A percentile compares a stretch with the other conserved stretches of the same genome.
phyloP scores from a whole-genome alignment of 2,113 vertebrate species.

The Microcebus murinus region DNA sequence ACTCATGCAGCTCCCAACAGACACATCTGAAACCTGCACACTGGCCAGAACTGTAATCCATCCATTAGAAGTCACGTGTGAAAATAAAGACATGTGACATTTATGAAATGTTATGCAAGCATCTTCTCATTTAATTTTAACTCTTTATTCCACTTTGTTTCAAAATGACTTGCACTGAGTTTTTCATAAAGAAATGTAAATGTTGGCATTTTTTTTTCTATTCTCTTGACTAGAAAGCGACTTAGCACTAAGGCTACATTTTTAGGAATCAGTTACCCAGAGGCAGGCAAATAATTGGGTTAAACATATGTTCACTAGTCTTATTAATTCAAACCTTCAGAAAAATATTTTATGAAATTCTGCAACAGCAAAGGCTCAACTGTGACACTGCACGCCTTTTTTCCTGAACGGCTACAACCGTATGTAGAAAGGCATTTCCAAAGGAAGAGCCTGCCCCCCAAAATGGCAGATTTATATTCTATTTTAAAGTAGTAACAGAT shows the following conservation, averaged over 20 bases:
- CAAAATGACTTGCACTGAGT: background rate
- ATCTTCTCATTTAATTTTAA: background rate
- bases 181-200: constrained; percentile 2
- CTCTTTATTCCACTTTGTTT: constrained; percentile 1
- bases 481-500: background rate
- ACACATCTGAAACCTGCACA: background rate
- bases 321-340: background rate
- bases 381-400: background rate
- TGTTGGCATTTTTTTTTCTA: background rate
- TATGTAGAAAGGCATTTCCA: background rate
- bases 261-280: background rate
- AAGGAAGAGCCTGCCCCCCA: background rate
- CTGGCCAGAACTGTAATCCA: background rate
- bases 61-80: background rate
- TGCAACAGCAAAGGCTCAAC: background rate
- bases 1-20: background rate
- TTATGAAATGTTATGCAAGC: background rate
- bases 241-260: background rate
- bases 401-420: background rate
- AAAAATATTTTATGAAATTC: background rate
- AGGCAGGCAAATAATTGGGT: background rate
- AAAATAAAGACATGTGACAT: background rate
- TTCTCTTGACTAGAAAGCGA: background rate
- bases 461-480: background rate
- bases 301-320: background rate